phyloP scores from a whole-genome alignment of 2,113 vertebrate species.

The Dipodomys ordii region DNA sequence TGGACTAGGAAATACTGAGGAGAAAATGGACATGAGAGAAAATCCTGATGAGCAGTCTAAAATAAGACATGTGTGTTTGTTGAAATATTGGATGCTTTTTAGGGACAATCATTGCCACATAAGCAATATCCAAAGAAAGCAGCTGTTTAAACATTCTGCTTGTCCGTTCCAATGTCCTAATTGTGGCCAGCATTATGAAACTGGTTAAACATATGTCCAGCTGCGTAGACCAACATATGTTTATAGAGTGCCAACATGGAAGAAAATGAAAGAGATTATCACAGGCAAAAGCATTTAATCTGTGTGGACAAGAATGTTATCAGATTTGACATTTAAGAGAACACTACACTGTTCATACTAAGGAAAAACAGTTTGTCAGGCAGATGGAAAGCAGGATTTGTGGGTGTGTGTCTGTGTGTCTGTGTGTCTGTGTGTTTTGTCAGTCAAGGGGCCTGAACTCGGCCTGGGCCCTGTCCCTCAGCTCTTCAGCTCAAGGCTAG shows the following conservation, averaged over 20 bases:
- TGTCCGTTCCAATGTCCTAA: constrained; percentile 94
- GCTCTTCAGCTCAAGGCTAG: too few relatives aligned
- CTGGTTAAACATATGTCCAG: constrained; percentile 94
- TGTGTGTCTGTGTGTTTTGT: too few relatives aligned
- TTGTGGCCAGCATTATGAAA: constrained; percentile 94
- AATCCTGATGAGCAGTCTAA: constrained; percentile 91
- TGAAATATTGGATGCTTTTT: constrained; percentile 89
- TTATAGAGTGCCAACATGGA: constrained; percentile 91
- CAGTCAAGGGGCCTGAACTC: too few relatives aligned
- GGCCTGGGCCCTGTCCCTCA: too few relatives aligned
- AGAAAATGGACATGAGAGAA: constrained; percentile 94
- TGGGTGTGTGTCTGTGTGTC: too few relatives aligned
- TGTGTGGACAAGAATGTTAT: constrained; percentile 98
- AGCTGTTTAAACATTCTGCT: constrained; percentile 90
- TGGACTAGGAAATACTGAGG: constrained; percentile 86
- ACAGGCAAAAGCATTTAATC: constrained; percentile 94
- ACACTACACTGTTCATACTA: constrained; percentile 99
- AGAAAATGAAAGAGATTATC: constrained; percentile 93
- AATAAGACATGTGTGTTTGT: constrained; percentile 91
- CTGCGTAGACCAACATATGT: constrained; percentile 95
- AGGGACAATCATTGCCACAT: constrained; percentile 87
- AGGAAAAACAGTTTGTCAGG: constrained; percentile 99
- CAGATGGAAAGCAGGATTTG: constrained; percentile 88
- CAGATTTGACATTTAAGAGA: constrained; percentile 98
- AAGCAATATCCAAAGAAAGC: constrained; percentile 87